Evolutionary conservation across 2,888 invertebrate genomes (phyloP), one percentile per base, ranked within the genome.

Genomic region (Arge pagana): DNA sequence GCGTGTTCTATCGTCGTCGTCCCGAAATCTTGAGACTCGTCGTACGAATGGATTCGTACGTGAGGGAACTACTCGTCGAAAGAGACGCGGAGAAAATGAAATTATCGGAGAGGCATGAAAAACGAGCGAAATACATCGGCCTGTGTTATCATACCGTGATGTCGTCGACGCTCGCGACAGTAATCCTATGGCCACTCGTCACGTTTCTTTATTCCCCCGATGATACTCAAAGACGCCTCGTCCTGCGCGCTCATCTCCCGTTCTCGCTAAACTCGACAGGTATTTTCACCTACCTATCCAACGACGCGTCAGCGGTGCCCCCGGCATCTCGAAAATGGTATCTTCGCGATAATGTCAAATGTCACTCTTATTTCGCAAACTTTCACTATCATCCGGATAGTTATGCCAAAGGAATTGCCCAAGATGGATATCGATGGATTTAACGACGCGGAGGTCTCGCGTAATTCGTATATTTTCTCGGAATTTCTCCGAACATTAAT

Each of bases 21-120:
- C 24, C 21, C 8, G 40, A 50, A n/a, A 50, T 50, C 6, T 11
- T 40, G 8, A 11, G 6, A 30, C 24, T 50, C 11, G 23, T 33
- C 3, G 21, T 21, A 4, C 6, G 21, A 5, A 33, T 45, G 2
- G 21, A 31, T 33, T 5, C 5, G 2, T 33, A 45, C 33, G 45
- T 16, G 26, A 28, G 28, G 1, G 28, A 41, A 41, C n/a, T 41
- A 41, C 19, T 28, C 3, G 4, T 33, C 3, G 45, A 45, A 4
- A 19, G 33, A 1, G 13, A 23, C 24, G 33, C 33, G 5, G 7
- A 28, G n/a, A 48, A 15, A 15, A n/a, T 48, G n/a, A 21, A 37
- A 21, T 15, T 36, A 5, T 24, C 36, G 8, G 16, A 11, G 3
- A 15, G n/a, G 24, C 23, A 23, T 36, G 19, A 48, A 26, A 7